Conservation (phyloP, 1,140 invertebrate species). For the Dinoponera quadriceps region DNA sequence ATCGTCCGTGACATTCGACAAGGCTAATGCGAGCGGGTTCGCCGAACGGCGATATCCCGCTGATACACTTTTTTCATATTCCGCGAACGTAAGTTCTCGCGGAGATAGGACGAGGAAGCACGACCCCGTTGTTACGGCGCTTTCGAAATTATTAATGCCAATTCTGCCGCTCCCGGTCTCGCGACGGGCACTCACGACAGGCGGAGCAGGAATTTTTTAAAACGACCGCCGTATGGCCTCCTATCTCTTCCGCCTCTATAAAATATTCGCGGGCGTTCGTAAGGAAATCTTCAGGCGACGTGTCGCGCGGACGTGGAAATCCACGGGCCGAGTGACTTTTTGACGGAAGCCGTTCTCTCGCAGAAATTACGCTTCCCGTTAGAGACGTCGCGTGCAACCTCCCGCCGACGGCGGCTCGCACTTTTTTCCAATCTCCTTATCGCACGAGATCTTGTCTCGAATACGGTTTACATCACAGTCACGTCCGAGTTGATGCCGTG, state of each 20-base stretch:
- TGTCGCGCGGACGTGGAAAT: constrained; percentile 13
- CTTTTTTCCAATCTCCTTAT: constrained; percentile 37
- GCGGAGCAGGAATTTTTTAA: constrained; percentile 54
- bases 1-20: constrained; percentile 60
- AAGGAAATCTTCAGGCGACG: constrained; percentile 28
- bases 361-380: constrained; percentile 25
- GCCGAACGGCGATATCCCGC: constrained; percentile 52
- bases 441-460: constrained; percentile 42
- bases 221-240: constrained; percentile 13
- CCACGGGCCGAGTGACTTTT: not conserved
- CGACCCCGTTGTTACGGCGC: too few species aligned
- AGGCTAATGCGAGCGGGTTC: constrained; percentile 46
- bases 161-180: constrained; percentile 19
- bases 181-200: constrained; percentile 11
- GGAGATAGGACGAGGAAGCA: not conserved
- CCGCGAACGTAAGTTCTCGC: not conserved
- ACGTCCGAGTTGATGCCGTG: constrained; percentile 12
- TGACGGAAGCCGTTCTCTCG: not conserved
- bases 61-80: constrained; percentile 65
- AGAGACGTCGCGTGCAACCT: constrained; percentile 14
- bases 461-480: constrained; percentile 48
- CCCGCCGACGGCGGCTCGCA: constrained; percentile 7
- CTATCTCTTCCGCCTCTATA: constrained; percentile 7
- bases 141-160: constrained; percentile 63
- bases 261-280: constrained; percentile 50